Evolutionary conservation across 2,888 invertebrate genomes (phyloP).

Genomic region (Morpho deidamia): DNA sequence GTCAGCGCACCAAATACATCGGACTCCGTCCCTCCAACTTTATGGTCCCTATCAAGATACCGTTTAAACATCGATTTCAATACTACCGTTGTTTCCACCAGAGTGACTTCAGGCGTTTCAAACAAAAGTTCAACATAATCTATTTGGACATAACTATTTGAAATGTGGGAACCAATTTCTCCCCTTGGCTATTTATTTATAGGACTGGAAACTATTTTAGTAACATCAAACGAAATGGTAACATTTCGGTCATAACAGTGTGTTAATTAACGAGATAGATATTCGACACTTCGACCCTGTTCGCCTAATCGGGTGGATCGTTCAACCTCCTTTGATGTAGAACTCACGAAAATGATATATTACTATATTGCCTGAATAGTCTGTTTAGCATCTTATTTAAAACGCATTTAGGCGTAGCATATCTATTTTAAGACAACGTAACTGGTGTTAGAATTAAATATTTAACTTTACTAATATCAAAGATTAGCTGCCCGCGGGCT

Average conservation of each 20-base stretch:
- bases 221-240: constrained; percentile 37
- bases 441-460: not conserved
- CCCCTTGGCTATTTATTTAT: constrained; percentile 29
- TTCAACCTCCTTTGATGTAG: constrained; percentile 46
- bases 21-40: constrained; percentile 43
- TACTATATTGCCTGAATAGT: constrained; percentile 20
- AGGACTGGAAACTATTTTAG: constrained; percentile 19
- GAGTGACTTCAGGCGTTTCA: constrained; percentile 15
- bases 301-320: constrained; percentile 33
- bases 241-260: constrained; percentile 52
- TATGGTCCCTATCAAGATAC: constrained; percentile 62
- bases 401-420: constrained; percentile 31
- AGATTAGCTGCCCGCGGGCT: constrained; percentile 12
- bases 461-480: no score
- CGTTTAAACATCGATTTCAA: constrained; percentile 51
- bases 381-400: constrained; percentile 25
- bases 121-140: constrained; percentile 7
- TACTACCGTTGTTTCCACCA: constrained; percentile 38
- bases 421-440: constrained; percentile 34
- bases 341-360: constrained; percentile 42
- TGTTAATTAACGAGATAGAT: constrained; percentile 46
- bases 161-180: constrained; percentile 24
- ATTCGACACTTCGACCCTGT: constrained; percentile 33
- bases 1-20: constrained; percentile 55
- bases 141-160: constrained; percentile 6